Percentiles rank a stretch among this genome's conserved stretches.
These are phyloP conservation scores for Drosophila takahashii DNA, from an alignment of 1,140 invertebrate species.

Conservation along the genomic window DNA sequence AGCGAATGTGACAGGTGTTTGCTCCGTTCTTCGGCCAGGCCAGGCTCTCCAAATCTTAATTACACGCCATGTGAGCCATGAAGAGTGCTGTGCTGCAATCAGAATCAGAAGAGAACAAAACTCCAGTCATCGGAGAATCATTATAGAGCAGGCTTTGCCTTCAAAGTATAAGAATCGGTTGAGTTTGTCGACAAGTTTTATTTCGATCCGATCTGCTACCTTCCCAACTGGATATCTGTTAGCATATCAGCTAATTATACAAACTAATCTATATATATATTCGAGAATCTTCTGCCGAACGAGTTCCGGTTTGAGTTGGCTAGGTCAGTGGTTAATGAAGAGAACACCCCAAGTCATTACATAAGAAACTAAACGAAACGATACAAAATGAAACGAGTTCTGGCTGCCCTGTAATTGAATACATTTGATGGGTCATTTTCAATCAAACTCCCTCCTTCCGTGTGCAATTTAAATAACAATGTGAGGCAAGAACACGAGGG, in stretches of 20 bases:
- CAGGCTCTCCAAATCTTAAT: conserved; percentile 36
- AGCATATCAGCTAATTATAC: conserved; percentile 36
- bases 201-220: background rate
- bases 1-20: conserved; percentile 39
- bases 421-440: conserved; percentile 30
- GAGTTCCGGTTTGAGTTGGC: conserved; percentile 51
- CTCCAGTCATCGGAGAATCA: conserved; percentile 32
- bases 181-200: background rate
- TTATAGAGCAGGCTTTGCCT: conserved; percentile 42
- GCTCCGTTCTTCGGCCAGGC: conserved; percentile 29
- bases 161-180: conserved; percentile 12
- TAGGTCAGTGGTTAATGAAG: conserved; percentile 51
- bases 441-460: conserved; percentile 60
- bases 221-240: conserved; percentile 19
- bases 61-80: conserved; percentile 44
- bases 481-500: conserved; percentile 31
- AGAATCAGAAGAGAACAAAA: conserved; percentile 13
- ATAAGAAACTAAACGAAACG: background rate
- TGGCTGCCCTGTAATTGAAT: conserved; percentile 36
- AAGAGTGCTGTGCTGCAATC: conserved; percentile 14
- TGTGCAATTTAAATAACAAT: conserved; percentile 81
- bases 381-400: conserved; percentile 19
- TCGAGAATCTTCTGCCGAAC: conserved; percentile 38
- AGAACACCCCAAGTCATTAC: conserved; percentile 16
- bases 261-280: conserved; percentile 20